Conservation (phyloP, 2,797 vertebrate species). For the Trachops cirrhosus region DNA sequence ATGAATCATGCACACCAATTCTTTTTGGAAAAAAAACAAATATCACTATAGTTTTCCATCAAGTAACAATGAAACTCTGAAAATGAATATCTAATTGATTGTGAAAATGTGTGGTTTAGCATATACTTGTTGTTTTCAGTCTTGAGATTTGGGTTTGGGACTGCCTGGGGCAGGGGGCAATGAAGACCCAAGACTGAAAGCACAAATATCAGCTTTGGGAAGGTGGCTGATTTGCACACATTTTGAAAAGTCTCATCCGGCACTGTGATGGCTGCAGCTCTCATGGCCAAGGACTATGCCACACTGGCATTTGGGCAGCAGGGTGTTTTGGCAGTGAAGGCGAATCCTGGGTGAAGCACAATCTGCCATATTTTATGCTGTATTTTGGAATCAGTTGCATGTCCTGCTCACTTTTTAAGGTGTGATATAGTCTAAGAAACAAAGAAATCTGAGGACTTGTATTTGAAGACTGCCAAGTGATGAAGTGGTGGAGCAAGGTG, state of each 20-base stretch:
- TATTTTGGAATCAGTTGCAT: background rate
- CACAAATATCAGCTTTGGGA: background rate
- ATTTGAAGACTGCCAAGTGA: constrained; percentile 50
- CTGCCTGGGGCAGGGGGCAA: background rate
- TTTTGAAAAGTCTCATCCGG: background rate
- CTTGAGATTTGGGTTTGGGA: background rate
- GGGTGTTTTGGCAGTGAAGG: background rate
- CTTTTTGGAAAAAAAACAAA: background rate
- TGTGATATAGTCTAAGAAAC: constrained; percentile 38
- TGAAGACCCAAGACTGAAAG: background rate
- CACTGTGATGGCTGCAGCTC: background rate
- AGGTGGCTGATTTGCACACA: background rate
- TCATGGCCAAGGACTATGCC: background rate
- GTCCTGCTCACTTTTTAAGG: constrained; percentile 58
- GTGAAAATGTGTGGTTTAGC: background rate
- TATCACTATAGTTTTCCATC: background rate
- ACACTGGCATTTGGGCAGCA: background rate
- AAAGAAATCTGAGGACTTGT: constrained; percentile 51
- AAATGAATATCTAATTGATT: background rate
- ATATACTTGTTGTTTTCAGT: background rate
- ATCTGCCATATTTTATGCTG: background rate
- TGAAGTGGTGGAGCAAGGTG: constrained; percentile 20
- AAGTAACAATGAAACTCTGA: background rate
- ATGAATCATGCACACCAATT: background rate
- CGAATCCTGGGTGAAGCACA: background rate